Conservation (phyloP, 2,888 invertebrate genomes). For the Homarus gammarus region DNA sequence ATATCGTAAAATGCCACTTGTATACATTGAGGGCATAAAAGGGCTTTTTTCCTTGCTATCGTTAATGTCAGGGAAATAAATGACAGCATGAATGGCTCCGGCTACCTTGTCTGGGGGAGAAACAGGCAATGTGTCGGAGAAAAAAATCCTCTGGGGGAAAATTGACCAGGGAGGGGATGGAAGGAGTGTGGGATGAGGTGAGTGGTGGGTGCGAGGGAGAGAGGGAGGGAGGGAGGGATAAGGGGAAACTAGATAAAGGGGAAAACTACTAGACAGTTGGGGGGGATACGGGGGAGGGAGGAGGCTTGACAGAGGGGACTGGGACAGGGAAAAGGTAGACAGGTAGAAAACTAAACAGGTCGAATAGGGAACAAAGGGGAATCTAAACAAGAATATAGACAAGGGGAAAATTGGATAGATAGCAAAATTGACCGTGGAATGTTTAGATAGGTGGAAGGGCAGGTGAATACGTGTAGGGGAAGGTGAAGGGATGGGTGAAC, state of each 20-base stretch:
- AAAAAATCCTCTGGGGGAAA: not conserved
- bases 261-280: not conserved
- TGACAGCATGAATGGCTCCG: slow-evolving; percentile 49
- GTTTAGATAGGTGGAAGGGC: too few species aligned
- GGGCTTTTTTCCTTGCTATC: not conserved
- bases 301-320: not conserved
- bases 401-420: not conserved
- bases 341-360: too few species aligned
- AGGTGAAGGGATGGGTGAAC: too few species aligned
- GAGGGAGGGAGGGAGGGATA: not conserved
- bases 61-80: slow-evolving; percentile 62
- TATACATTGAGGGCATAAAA: slow-evolving; percentile 47
- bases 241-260: not conserved
- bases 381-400: too few species aligned
- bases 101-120: slow-evolving; percentile 17
- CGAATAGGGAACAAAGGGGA: too few species aligned
- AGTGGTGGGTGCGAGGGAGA: not conserved
- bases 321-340: not conserved
- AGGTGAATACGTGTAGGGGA: too few species aligned
- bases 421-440: not conserved
- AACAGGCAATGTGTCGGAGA: slow-evolving; percentile 19
- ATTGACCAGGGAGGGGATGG: not conserved
- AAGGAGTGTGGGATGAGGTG: not conserved
- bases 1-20: slow-evolving; percentile 64
- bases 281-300: not conserved